Percentiles rank a stretch among this genome's conserved stretches.
Evolutionary conservation across 2,797 vertebrate genomes (phyloP).

Genomic region (Pseudomugil tenellus): DNA sequence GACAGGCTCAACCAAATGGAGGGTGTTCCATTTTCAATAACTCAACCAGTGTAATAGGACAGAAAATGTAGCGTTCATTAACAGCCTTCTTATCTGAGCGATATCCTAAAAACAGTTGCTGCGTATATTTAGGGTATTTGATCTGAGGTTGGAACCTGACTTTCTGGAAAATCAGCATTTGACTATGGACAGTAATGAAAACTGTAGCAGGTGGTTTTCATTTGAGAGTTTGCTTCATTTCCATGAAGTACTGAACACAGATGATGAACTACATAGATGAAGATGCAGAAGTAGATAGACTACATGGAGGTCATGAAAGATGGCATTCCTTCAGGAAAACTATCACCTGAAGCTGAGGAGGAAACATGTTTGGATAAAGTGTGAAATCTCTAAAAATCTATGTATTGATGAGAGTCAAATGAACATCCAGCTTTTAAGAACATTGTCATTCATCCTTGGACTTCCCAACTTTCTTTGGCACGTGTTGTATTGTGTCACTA

Average conservation of each 20-base stretch:
- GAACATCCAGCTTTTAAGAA: no score
- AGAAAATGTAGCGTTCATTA: no score
- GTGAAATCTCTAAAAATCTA: no score
- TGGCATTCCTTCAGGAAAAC: background rate
- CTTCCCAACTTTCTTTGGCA: background rate
- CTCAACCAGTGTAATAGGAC: no score
- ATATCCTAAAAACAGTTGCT: background rate
- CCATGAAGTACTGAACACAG: background rate
- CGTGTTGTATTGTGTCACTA: no score
- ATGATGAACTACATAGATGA: background rate
- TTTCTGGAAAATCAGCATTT: background rate
- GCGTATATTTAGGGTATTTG: background rate
- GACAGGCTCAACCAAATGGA: slow-evolving; percentile 13
- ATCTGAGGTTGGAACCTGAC: background rate
- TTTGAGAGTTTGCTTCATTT: background rate
- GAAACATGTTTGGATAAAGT: background rate
- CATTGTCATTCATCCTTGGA: no score
- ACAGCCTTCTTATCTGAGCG: background rate
- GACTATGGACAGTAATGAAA: background rate
- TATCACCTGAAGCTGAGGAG: background rate
- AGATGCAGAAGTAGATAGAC: background rate
- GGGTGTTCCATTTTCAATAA: slow-evolving; percentile 46
- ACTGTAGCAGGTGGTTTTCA: background rate
- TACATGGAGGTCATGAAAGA: background rate
- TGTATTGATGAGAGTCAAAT: background rate